Conservation (phyloP, 2,113 vertebrate genomes). For the Diadophis punctatus region DNA sequence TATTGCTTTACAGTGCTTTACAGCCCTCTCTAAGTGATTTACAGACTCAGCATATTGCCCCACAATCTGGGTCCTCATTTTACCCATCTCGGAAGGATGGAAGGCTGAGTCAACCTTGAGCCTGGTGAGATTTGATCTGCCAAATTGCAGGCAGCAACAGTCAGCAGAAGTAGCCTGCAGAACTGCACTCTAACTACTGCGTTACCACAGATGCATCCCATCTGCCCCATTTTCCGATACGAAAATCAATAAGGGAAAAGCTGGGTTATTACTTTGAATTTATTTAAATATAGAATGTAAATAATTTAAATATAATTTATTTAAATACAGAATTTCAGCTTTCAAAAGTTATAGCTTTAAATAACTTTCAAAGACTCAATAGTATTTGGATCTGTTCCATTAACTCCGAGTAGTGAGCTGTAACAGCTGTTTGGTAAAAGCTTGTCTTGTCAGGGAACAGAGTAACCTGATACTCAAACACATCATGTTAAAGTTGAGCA, state of each 20-base stretch:
- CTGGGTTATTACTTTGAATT: neutral
- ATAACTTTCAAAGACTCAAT: neutral
- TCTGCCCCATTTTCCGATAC: neutral
- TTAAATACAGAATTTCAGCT: neutral
- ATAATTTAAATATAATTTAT: too few relatives aligned
- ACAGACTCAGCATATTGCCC: too few relatives aligned
- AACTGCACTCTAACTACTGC: too few relatives aligned
- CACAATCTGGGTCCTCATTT: too few relatives aligned
- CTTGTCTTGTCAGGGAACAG: neutral
- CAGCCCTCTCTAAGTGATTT: too few relatives aligned
- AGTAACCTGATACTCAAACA: neutral
- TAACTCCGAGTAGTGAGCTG: neutral
- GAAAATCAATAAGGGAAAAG: neutral
- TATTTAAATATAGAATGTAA: neutral
- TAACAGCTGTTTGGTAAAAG: neutral
- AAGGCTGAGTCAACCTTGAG: too few relatives aligned
- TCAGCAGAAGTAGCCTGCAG: too few relatives aligned
- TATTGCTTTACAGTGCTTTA: too few relatives aligned
- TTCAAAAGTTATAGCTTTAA: neutral
- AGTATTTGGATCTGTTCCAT: slow-evolving; percentile 9
- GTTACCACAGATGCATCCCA: neutral
- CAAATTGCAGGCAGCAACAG: too few relatives aligned
- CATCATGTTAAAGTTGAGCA: neutral
- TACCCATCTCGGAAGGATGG: too few relatives aligned
- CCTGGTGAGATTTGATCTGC: too few relatives aligned